Evolutionary conservation across 2,888 invertebrate species (phyloP).

Genomic region (Rapana venosa): DNA sequence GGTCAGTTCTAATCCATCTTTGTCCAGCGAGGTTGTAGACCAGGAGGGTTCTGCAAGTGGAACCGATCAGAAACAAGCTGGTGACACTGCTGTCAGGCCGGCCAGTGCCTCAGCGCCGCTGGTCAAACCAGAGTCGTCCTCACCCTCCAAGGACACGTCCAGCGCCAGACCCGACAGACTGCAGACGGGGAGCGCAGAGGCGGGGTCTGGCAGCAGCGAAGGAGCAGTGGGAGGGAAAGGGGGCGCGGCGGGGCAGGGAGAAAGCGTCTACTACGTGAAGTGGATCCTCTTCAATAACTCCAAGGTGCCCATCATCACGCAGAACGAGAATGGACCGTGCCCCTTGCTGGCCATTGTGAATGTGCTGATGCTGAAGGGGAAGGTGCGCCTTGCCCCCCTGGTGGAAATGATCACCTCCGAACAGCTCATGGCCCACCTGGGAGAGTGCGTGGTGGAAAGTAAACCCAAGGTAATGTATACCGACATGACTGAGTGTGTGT

Average conservation of each 20-base stretch:
- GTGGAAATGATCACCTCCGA: slow-evolving; percentile 79
- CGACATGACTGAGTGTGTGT: no score
- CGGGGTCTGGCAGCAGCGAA: slow-evolving; percentile 3
- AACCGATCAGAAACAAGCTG: background rate
- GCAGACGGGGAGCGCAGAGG: background rate
- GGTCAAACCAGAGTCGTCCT: background rate
- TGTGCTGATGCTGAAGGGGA: slow-evolving; percentile 80
- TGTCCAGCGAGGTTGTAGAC: no score
- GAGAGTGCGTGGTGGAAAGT: slow-evolving; percentile 79
- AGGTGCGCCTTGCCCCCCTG: slow-evolving; percentile 77
- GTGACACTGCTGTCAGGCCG: background rate
- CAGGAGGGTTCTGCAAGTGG: background rate
- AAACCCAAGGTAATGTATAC: slow-evolving; percentile 50
- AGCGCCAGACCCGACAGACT: background rate
- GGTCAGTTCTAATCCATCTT: no score
- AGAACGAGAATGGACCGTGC: slow-evolving; percentile 83
- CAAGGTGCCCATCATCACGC: slow-evolving; percentile 80
- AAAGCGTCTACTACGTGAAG: slow-evolving; percentile 80
- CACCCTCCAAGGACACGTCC: background rate
- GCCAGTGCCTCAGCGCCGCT: background rate
- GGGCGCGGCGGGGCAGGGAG: slow-evolving; percentile 20
- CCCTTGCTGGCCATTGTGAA: slow-evolving; percentile 82
- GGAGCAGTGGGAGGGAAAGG: slow-evolving; percentile 8
- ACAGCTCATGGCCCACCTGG: slow-evolving; percentile 80
- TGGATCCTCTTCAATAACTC: slow-evolving; percentile 78